A percentile compares a stretch with the other conserved stretches of the same genome.
phyloP scores from a whole-genome alignment of 2,888 invertebrate species.

The Zeuzera pyrina region DNA sequence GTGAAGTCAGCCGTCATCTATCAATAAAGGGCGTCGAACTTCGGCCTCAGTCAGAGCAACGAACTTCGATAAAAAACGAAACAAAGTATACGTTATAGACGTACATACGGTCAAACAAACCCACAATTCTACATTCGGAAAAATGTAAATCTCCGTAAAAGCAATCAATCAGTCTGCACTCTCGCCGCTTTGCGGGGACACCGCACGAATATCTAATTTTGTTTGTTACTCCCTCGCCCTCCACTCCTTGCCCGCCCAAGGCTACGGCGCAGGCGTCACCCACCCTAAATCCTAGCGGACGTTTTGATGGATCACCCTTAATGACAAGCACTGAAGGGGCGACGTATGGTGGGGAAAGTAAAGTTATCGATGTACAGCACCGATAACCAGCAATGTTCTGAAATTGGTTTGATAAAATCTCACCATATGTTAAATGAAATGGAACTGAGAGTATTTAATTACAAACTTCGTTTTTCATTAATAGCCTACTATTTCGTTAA shows the following conservation, averaged over 20 bases:
- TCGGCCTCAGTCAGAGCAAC: background rate
- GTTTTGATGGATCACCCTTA: slow-evolving; percentile 73
- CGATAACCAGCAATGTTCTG: slow-evolving; percentile 24
- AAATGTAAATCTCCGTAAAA: slow-evolving; percentile 38
- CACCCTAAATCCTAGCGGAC: slow-evolving; percentile 69
- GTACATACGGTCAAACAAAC: slow-evolving; percentile 2
- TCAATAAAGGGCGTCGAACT: slow-evolving; percentile 6
- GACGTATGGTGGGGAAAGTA: slow-evolving; percentile 29
- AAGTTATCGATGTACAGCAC: slow-evolving; percentile 28
- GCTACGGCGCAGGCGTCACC: slow-evolving; percentile 52
- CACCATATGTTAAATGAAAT: slow-evolving; percentile 21
- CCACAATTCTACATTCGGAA: slow-evolving; percentile 8
- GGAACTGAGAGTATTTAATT: too few relatives aligned
- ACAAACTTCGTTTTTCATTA: too few relatives aligned
- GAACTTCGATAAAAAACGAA: background rate
- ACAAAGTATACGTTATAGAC: too few relatives aligned
- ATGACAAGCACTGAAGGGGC: slow-evolving; percentile 67
- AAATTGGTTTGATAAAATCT: slow-evolving; percentile 41
- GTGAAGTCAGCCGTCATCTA: too few relatives aligned
- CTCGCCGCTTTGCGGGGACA: slow-evolving; percentile 59
- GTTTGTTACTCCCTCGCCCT: slow-evolving; percentile 43
- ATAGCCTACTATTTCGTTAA: too few relatives aligned
- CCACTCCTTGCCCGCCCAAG: slow-evolving; percentile 11
- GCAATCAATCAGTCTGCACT: slow-evolving; percentile 65
- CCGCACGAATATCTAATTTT: slow-evolving; percentile 70